Base-by-base conservation (phyloP, 1,140 invertebrate species). In the Sitodiplosis mosellana region DNA sequence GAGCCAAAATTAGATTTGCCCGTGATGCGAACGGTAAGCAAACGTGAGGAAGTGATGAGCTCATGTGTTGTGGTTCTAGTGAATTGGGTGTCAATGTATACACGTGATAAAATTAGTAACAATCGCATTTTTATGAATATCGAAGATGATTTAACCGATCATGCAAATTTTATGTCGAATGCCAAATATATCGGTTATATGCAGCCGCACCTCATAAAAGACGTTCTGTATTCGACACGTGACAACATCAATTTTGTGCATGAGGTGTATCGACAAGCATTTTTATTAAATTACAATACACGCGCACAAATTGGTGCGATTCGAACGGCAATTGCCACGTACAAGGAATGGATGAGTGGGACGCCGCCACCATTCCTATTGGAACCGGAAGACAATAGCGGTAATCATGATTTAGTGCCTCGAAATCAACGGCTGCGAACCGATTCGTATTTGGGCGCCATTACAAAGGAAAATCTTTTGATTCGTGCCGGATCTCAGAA, bases 221-320 rank as follows among this genome's bases (percentile, higher is more conserved):
- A 89, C 54, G 87, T 95, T 6, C 71, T 97, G 6, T 93, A 88
- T 59, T 81, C 85, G 22, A 81, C 75, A 45, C 73, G 90, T 42
- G 87, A 91, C 51, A 94, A 97, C 63, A 81, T 97, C 3, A 91
- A 96, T 68, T 87, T 97, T 64, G 78, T 94, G 33, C 86, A 95
- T 58, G 92, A 96, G 69, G 73, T 95, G 22, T 88, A 95, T 56
- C 75, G 91, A 45, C 90, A 96, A 67, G 87, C 90, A 17, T 89
- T 95, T 66, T 70, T 94, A 17, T 68, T 95, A 47, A 86, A 88
- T 54, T 91, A 93, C 59, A 78, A 77, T 22, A 56, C 62, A 12
- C 61, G 61, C 50, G 48, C 57, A 1, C 85, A 93, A 60, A 82
- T 87, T 6, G 77, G 78, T 48, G 86, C 90, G 2, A 87, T 92